Evolutionary conservation across 2,113 vertebrate genomes (phyloP).

Genomic region (Salminus brasiliensis): DNA sequence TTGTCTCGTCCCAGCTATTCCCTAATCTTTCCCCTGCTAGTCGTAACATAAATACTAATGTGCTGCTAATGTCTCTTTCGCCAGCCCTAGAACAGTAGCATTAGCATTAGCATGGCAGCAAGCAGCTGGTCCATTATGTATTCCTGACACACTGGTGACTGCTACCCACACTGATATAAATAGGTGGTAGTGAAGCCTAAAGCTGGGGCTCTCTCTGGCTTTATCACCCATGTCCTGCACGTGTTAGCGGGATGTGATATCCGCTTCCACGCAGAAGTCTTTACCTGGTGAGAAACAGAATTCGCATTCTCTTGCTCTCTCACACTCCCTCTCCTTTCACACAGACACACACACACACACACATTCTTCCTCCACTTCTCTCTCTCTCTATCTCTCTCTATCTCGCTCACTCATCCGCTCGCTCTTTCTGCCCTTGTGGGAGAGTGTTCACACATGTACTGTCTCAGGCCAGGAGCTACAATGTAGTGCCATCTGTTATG

Average conservation of each 20-base stretch:
- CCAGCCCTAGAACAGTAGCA: conserved; percentile 17
- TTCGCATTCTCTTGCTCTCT: neutral
- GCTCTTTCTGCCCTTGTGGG: conserved; percentile 7
- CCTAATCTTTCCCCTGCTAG: too few species aligned
- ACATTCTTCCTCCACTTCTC: neutral
- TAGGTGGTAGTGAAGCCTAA: conserved; percentile 29
- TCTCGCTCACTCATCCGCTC: conserved; percentile 10
- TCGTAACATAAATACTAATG: conserved; percentile 24
- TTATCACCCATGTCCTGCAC: conserved; percentile 37
- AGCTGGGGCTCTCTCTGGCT: conserved; percentile 31
- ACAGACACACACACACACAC: neutral
- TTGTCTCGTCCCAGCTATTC: too few species aligned
- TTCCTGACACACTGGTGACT: conserved; percentile 38
- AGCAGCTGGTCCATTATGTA: conserved; percentile 34
- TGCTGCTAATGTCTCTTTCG: neutral
- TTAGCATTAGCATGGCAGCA: conserved; percentile 23
- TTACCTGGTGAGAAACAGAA: conserved; percentile 9
- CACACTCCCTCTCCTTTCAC: neutral
- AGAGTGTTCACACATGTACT: conserved; percentile 35
- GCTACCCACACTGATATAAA: conserved; percentile 33
- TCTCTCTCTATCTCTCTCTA: neutral
- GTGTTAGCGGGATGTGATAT: conserved; percentile 40
- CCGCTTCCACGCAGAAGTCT: neutral
- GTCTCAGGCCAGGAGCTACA: conserved; percentile 19
- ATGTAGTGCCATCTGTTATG: conserved; percentile 39